Evolutionary conservation across 2,113 vertebrate genomes (phyloP).

Genomic region (Clarias batrachus): DNA sequence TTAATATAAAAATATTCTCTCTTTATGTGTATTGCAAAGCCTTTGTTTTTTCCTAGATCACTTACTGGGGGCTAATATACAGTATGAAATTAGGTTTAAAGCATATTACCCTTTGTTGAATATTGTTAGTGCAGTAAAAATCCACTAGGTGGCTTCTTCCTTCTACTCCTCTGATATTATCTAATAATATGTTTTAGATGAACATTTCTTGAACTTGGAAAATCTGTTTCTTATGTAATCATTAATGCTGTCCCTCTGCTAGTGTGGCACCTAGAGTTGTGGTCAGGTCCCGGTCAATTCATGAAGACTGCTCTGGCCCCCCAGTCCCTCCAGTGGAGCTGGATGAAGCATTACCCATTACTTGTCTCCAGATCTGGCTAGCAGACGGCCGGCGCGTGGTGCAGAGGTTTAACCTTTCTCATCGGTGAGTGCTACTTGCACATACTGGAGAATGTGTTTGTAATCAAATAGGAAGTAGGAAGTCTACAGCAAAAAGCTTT

Average conservation of each 20-base stretch:
- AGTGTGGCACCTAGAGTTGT: slow-evolving; percentile 90
- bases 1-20: background rate
- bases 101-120: background rate
- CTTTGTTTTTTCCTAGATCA: background rate
- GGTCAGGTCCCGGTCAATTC: slow-evolving; percentile 78
- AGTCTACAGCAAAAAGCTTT: slow-evolving; percentile 66
- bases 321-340: slow-evolving; percentile 80
- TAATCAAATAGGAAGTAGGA: slow-evolving; percentile 59
- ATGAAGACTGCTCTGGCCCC: slow-evolving; percentile 75
- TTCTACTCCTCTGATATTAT: background rate
- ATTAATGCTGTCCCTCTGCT: slow-evolving; percentile 48
- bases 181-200: background rate
- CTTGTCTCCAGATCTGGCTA: slow-evolving; percentile 93
- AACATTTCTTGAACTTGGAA: background rate
- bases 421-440: slow-evolving; percentile 76
- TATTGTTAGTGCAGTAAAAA: slow-evolving; percentile 14
- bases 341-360: slow-evolving; percentile 83
- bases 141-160: slow-evolving; percentile 69
- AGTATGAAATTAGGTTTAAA: background rate
- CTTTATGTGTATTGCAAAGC: background rate
- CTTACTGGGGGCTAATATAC: background rate
- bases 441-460: background rate
- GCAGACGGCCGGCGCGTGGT: slow-evolving; percentile 89
- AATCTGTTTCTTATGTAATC: background rate
- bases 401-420: slow-evolving; percentile 91